These are phyloP conservation scores for Glaucopsyche alexis DNA, from an alignment of 2,888 invertebrate genomes.

Conservation along the genomic window DNA sequence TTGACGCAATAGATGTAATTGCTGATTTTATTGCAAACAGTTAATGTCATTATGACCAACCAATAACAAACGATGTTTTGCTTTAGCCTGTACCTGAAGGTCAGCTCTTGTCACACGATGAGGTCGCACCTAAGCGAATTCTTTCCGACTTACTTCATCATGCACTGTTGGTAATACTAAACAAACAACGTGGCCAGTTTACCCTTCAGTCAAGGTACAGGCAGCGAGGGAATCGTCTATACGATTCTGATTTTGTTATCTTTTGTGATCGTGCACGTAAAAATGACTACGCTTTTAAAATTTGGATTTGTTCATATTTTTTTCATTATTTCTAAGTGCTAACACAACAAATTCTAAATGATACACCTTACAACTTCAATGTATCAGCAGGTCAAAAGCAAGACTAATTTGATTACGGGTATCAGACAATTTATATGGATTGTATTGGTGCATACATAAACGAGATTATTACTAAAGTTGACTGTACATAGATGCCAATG, in stretches of 20 bases:
- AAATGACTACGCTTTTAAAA: too few relatives aligned
- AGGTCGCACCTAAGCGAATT: conserved; percentile 54
- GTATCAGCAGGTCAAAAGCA: too few relatives aligned
- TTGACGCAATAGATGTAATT: conserved; percentile 18
- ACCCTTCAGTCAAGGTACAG: background rate
- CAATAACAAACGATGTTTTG: conserved; percentile 39
- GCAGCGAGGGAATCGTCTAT: background rate
- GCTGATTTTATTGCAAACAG: conserved; percentile 12
- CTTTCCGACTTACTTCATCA: conserved; percentile 56
- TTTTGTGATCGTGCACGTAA: too few relatives aligned
- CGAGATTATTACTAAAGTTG: too few relatives aligned
- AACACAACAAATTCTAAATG: too few relatives aligned
- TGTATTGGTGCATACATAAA: too few relatives aligned
- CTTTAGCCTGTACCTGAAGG: conserved; percentile 55
- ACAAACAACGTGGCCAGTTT: conserved; percentile 14
- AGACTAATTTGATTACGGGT: too few relatives aligned
- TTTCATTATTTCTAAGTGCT: too few relatives aligned
- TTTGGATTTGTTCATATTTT: too few relatives aligned
- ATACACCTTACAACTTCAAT: too few relatives aligned
- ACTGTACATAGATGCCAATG: too few relatives aligned
- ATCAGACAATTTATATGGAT: too few relatives aligned
- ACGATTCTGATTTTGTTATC: background rate
- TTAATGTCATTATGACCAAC: conserved; percentile 26
- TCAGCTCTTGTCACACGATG: conserved; percentile 50
- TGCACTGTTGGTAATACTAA: conserved; percentile 28